Base-by-base conservation (phyloP, 2,113 vertebrate species). In the Dicaeum eximium region DNA sequence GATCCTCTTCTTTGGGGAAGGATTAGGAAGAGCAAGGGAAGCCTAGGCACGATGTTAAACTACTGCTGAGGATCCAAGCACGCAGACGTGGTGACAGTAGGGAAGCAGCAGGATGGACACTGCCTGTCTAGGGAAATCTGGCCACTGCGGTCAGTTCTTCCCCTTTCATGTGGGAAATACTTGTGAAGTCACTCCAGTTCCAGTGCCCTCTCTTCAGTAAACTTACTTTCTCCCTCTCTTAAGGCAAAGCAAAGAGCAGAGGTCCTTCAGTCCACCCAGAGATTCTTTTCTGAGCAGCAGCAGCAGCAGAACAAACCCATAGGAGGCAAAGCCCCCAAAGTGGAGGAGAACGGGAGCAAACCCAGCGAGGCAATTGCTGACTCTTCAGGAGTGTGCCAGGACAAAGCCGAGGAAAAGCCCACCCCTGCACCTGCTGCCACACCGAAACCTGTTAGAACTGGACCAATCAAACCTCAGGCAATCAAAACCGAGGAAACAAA, bases 221-320 rank as follows among this genome's bases (percentile, higher is more conserved):
- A 86, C 4, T 0, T 92, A 3, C n/a, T 87, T 88, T 96, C 94
- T 96, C 88, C 30, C 42, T 95, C 96, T 92, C 91, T 96, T 89
- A 95, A 99, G 99, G 99, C 99, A 89, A 99, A 99, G 96, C 99
- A 99, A 98, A 98, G 99, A 97, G 99, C 99, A 84, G 99, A 99
- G 98, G 99, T 99, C 90, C 98, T 99, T 79, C 99, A 99, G 97
- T 99, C 99, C 80, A 99, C 99, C 61, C 99, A 99, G 69, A 99
- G 99, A 91, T 99, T 99, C 98, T 99, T 99, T 97, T 99, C 99
- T 45, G 99, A 99, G 95, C 99, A 99, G 81, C 99, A 99, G 84
- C 99, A 99, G 86, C 98, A 98, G 85, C 98, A 98, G 95, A 99
- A 97, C 97, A 99, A 99, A 96, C 98, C 98, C 61, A 96, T 98